A percentile compares a stretch with the other conserved stretches of the same genome.
phyloP scores from a whole-genome alignment of 23 tunicate genomes.

The Phallusia fumigata region DNA sequence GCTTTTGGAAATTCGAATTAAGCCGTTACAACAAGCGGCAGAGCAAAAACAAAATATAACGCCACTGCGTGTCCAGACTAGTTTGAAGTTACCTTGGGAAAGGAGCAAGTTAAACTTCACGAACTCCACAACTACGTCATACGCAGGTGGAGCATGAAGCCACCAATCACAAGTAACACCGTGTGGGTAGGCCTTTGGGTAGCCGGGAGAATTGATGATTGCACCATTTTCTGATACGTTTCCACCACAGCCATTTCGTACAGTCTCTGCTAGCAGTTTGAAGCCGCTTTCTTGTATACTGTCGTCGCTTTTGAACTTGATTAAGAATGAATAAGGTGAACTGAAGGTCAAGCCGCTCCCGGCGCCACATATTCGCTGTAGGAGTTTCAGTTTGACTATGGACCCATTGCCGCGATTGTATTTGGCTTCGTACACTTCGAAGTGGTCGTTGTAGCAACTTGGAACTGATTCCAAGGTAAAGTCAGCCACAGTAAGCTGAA shows the following conservation, averaged over 20 bases:
- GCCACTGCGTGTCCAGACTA: neutral
- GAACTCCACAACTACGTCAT: slow-evolving; percentile 45
- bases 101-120: slow-evolving; percentile 30
- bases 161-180: slow-evolving; percentile 64
- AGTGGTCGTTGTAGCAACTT: slow-evolving; percentile 17
- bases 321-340: slow-evolving; percentile 33
- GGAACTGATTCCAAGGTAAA: slow-evolving; percentile 23
- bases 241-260: slow-evolving; percentile 62
- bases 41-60: neutral
- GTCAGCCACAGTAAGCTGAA: slow-evolving; percentile 30
- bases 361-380: slow-evolving; percentile 24
- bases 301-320: slow-evolving; percentile 45
- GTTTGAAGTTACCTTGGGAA: slow-evolving; percentile 19
- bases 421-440: slow-evolving; percentile 17
- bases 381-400: neutral
- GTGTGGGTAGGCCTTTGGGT: slow-evolving; percentile 35
- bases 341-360: slow-evolving; percentile 10
- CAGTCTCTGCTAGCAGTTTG: slow-evolving; percentile 13
- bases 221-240: slow-evolving; percentile 41
- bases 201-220: slow-evolving; percentile 35
- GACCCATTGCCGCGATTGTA: neutral
- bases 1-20: neutral
- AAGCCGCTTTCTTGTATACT: slow-evolving; percentile 43
- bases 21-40: neutral
- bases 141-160: slow-evolving; percentile 42